Percentiles rank a stretch among this genome's conserved stretches.
Evolutionary conservation across 2,113 vertebrate genomes (phyloP).

Genomic region (Platichthys stellatus): DNA sequence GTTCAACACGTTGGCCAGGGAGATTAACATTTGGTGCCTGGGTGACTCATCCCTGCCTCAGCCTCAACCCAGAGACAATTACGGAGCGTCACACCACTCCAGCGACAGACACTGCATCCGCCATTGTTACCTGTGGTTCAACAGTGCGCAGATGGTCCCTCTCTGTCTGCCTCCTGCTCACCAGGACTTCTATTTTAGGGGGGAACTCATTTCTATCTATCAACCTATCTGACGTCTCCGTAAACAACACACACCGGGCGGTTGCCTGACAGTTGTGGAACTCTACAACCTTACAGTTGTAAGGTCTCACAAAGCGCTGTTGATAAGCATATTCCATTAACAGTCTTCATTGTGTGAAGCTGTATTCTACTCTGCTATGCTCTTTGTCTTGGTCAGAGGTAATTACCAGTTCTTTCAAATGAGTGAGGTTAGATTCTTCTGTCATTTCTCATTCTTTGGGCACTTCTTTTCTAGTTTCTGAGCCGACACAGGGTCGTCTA

Average conservation of each 20-base stretch:
- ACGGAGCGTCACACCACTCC: conserved; percentile 39
- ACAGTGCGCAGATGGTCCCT: conserved; percentile 35
- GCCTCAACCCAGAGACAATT: conserved; percentile 56
- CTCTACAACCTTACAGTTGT: conserved; percentile 27
- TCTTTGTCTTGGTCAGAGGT: conserved; percentile 48
- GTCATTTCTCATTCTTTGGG: conserved; percentile 18
- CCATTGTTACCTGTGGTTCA: conserved; percentile 54
- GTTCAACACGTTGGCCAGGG: conserved; percentile 32
- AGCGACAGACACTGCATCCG: conserved; percentile 36
- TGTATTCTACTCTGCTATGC: neutral
- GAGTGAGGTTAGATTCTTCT: neutral
- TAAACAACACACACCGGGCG: conserved; percentile 45
- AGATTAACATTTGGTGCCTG: conserved; percentile 64
- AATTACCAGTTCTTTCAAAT: conserved; percentile 42
- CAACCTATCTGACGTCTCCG: conserved; percentile 33
- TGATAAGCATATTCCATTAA: conserved; percentile 43
- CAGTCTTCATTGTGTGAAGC: conserved; percentile 17
- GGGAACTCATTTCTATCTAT: conserved; percentile 26
- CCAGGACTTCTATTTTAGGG: conserved; percentile 46
- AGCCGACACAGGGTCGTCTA: conserved; percentile 25
- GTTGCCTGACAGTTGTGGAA: conserved; percentile 43
- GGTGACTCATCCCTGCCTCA: conserved; percentile 66
- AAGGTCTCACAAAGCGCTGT: conserved; percentile 29
- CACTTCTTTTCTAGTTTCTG: neutral
- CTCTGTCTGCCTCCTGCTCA: conserved; percentile 3